Percentiles rank a stretch among this genome's conserved stretches.
Conservation (phyloP, 2,113 vertebrate species). For the Salvator merianae region DNA sequence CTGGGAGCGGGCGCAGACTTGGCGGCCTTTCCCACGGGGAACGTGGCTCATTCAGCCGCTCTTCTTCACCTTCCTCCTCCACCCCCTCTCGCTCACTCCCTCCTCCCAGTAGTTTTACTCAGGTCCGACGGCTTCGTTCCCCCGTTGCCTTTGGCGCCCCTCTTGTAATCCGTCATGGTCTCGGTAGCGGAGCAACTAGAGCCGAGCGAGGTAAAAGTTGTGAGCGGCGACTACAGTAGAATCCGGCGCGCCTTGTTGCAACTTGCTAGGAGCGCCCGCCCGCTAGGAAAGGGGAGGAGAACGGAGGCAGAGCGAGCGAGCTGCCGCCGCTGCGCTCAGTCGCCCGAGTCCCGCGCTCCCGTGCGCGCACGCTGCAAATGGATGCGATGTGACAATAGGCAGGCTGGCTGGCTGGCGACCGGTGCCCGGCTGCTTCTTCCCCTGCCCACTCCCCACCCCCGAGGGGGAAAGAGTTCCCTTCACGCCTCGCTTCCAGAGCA, state of each 20-base stretch:
- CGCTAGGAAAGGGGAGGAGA: background rate
- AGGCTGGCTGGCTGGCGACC: too few relatives aligned
- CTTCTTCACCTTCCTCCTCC: too few relatives aligned
- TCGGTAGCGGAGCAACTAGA: background rate
- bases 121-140: conserved; percentile 29
- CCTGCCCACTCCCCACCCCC: background rate
- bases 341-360: background rate
- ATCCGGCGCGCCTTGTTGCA: background rate
- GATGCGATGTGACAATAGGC: background rate
- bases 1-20: background rate
- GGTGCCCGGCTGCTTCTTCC: background rate
- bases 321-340: background rate
- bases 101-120: background rate
- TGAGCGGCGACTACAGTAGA: background rate
- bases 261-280: background rate
- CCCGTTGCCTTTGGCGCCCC: background rate
- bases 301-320: conserved; percentile 11
- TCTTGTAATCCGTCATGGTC: conserved; percentile 3
- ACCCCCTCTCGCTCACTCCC: background rate
- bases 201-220: background rate
- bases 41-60: too few relatives aligned
- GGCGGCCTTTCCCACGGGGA: background rate
- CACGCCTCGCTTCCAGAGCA: conserved; percentile 8
- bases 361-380: background rate
- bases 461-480: background rate